A percentile compares a stretch with the other conserved stretches of the same genome.
Conservation (phyloP, 1,140 invertebrate species). For the Aradophagus sp. region DNA sequence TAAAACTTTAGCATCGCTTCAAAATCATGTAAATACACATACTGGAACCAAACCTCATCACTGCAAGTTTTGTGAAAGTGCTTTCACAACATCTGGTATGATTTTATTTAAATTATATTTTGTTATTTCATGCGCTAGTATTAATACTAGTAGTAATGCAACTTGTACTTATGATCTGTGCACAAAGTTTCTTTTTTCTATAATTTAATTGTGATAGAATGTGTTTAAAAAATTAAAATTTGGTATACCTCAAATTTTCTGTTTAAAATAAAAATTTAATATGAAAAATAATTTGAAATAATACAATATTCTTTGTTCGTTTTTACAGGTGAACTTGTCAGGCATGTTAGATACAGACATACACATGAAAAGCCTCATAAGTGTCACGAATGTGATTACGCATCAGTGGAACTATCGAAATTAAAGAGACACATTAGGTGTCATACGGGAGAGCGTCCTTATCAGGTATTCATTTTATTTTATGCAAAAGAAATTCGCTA, state of each 20-base stretch:
- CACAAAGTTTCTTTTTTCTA: too few species aligned
- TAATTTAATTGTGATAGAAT: too few species aligned
- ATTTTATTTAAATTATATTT: too few species aligned
- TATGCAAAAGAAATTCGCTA: too few species aligned
- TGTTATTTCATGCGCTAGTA: too few species aligned
- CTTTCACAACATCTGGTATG: constrained; percentile 93
- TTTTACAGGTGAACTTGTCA: constrained; percentile 88
- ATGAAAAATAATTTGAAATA: too few species aligned
- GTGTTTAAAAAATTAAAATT: too few species aligned
- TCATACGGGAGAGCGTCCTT: constrained; percentile 90
- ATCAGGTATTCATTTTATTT: constrained; percentile 83
- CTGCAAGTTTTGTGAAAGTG: constrained; percentile 94
- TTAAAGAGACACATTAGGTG: constrained; percentile 94
- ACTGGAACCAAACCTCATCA: constrained; percentile 95
- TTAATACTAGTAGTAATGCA: too few species aligned
- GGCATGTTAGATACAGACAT: constrained; percentile 93
- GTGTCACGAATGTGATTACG: constrained; percentile 95
- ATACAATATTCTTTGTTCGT: too few species aligned
- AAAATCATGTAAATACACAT: constrained; percentile 98
- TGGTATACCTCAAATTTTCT: too few species aligned
- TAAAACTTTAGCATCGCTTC: constrained; percentile 93
- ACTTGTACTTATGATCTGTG: too few species aligned
- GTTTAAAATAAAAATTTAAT: too few species aligned
- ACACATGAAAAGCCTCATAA: constrained; percentile 97
- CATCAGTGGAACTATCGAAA: constrained; percentile 95